Base-by-base conservation (phyloP, 2,113 vertebrate species). In the Triplophysa dalaica region DNA sequence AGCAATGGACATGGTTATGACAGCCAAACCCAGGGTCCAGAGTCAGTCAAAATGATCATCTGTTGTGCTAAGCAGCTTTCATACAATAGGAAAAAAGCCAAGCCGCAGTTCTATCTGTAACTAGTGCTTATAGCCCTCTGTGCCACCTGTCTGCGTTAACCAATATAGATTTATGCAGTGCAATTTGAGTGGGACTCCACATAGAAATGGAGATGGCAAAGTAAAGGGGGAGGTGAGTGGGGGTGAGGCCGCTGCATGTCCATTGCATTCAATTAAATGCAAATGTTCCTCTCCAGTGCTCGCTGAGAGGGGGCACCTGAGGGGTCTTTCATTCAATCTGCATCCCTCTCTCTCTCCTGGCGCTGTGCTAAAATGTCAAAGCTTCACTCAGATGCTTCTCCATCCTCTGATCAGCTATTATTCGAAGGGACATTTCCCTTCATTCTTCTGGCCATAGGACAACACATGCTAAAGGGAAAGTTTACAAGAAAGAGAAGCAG, bases 191-290 rank as follows among this genome's bases (percentile, higher is more conserved):
- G 45, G 65, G 73, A 50, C 26, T 70, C 22, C 11, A 56, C 70
- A 79, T 24, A 41, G 48, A 80, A 33, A 75, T 63, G 41, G 9
- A 75, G 22, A 62, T 75, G 21, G 58, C 14, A 26, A 63, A 26
- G 21, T 29, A 77, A 68, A 60, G 60, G 43, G 60, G 67, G 13
- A 66, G 70, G 61, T 78, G 38, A 43, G 52, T 24, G 13, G 24
- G 29, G 60, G 24, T 72, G 45, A 65, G 17, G 38, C 14, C 41
- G 61, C 41, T 45, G 67, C 24, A 70, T 21, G 54, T 52, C 63
- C 33, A 5, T 9, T 48, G 52, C 52, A 72, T 84, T 82, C 76
- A 84, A 75, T 79, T 83, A 60, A 81, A 82, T 77, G 68, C 72
- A 82, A 77, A 85, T 75, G 24, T 43, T 64, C 38, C 54, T 58